phyloP scores from a whole-genome alignment of 1,140 invertebrate genomes.

The Eriosoma lanigerum region DNA sequence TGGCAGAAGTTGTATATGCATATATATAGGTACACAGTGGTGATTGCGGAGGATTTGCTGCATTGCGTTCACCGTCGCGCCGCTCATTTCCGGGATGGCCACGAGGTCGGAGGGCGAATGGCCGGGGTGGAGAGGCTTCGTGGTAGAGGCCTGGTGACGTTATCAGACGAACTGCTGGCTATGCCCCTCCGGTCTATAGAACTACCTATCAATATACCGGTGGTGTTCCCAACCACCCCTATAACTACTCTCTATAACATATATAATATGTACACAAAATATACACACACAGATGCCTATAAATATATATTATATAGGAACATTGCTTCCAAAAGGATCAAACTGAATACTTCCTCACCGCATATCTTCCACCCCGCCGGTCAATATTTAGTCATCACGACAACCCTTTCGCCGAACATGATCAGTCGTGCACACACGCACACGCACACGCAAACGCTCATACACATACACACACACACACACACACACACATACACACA shows the following conservation, averaged over 20 bases:
- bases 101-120: not conserved
- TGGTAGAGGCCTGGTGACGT: not conserved
- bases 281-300: not conserved
- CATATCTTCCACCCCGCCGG: not conserved
- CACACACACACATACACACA: not conserved
- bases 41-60: slow-evolving; percentile 20
- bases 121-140: not conserved
- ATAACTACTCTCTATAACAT: no score
- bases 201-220: not conserved
- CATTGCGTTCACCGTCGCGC: slow-evolving; percentile 52
- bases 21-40: not conserved
- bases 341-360: slow-evolving; percentile 6
- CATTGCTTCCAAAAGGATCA: not conserved
- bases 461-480: no score
- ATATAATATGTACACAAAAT: not conserved
- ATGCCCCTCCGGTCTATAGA: not conserved
- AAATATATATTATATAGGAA: not conserved
- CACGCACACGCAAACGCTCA: no score
- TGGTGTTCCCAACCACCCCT: not conserved
- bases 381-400: no score
- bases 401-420: slow-evolving; percentile 1
- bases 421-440: slow-evolving; percentile 18
- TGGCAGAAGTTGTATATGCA: slow-evolving; percentile 41
- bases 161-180: slow-evolving; percentile 28
- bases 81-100: slow-evolving; percentile 51